Conservation (phyloP, 2,888 invertebrate genomes). For the Agriopis aurantiaria region DNA sequence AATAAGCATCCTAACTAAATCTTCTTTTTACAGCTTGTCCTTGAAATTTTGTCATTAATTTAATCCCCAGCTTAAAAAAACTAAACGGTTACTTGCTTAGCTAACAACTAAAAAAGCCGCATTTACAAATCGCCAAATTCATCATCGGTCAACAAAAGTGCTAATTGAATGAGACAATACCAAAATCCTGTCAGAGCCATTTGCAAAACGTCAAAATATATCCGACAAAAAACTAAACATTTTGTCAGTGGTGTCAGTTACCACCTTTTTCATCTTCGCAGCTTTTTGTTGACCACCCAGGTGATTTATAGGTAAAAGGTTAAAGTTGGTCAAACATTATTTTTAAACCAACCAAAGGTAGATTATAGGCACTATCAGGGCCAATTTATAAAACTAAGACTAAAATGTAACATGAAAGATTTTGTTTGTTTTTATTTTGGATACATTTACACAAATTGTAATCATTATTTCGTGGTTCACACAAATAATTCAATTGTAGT, state of each 20-base stretch:
- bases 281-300: slow-evolving; percentile 38
- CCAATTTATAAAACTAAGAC: neutral
- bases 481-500: too few relatives aligned
- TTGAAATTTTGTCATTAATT: neutral
- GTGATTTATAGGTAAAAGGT: slow-evolving; percentile 29
- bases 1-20: neutral
- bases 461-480: too few relatives aligned
- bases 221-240: slow-evolving; percentile 17
- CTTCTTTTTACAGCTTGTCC: neutral
- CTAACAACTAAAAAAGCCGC: slow-evolving; percentile 7
- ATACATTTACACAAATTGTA: too few relatives aligned
- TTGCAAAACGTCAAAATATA: slow-evolving; percentile 25
- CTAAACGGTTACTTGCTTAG: neutral
- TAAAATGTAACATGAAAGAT: neutral
- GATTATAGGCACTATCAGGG: neutral
- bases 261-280: slow-evolving; percentile 32
- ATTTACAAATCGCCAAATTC: slow-evolving; percentile 10
- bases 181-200: slow-evolving; percentile 19
- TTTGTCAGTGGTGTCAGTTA: slow-evolving; percentile 32
- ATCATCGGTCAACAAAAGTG: slow-evolving; percentile 24
- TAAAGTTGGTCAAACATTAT: slow-evolving; percentile 19
- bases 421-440: too few relatives aligned
- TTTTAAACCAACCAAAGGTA: neutral
- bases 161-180: slow-evolving; percentile 30
- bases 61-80: neutral